Evolutionary conservation across 92 coral and sea anemone genomes (phyloP).

Genomic region (Plumapathes pennacea): DNA sequence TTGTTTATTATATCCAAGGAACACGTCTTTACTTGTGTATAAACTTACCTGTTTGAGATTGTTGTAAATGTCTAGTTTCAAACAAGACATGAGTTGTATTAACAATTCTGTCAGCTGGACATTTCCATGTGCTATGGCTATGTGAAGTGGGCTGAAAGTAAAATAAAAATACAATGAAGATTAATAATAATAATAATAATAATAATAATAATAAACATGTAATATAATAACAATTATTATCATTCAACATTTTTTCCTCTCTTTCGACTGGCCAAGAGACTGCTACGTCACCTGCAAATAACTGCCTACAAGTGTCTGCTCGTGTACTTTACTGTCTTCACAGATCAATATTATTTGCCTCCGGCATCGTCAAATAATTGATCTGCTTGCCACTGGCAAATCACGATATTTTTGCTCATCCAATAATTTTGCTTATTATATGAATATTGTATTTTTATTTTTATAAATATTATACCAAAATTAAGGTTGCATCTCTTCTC

Average conservation of each 20-base stretch:
- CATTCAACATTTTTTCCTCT: too few species aligned
- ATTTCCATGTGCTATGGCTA: slow-evolving; percentile 89
- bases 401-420: too few species aligned
- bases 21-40: not conserved
- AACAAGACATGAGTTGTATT: slow-evolving; percentile 62
- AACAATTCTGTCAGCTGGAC: slow-evolving; percentile 66
- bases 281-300: not conserved
- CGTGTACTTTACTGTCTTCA: not conserved
- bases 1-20: too few species aligned
- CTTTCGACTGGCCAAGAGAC: too few species aligned
- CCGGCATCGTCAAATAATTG: too few species aligned
- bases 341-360: not conserved
- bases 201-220: not conserved
- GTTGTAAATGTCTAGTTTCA: slow-evolving; percentile 85
- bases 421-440: too few species aligned
- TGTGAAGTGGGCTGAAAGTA: slow-evolving; percentile 84
- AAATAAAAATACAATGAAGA: not conserved
- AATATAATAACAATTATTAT: not conserved
- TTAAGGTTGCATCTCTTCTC: too few species aligned
- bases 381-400: too few species aligned
- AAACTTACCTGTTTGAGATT: slow-evolving; percentile 79
- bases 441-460: too few species aligned
- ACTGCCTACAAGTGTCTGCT: not conserved
- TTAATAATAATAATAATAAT: not conserved
- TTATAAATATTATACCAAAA: too few species aligned